phyloP scores from a whole-genome alignment of 2,888 invertebrate species.

The Leucophenga montana region DNA sequence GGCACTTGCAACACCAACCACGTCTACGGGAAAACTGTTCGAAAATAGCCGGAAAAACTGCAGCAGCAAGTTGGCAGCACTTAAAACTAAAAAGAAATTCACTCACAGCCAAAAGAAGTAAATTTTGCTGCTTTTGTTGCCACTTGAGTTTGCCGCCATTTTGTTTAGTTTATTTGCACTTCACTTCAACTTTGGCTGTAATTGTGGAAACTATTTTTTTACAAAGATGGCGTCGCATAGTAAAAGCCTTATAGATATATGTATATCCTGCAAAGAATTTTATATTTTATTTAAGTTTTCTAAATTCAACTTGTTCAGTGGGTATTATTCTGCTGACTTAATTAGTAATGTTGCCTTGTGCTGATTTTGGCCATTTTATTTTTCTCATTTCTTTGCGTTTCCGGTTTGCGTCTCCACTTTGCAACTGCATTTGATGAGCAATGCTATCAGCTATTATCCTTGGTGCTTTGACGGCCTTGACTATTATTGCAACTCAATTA shows the following conservation, averaged over 20 bases:
- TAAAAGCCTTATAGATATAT: constrained; percentile 21
- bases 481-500: constrained; percentile 43
- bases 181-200: constrained; percentile 41
- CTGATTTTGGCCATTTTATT: constrained; percentile 23
- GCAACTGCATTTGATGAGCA: constrained; percentile 41
- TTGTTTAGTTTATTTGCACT: constrained; percentile 56
- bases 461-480: not conserved
- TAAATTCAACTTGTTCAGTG: constrained; percentile 45
- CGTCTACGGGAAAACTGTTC: not conserved
- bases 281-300: constrained; percentile 31
- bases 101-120: no score
- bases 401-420: constrained; percentile 7
- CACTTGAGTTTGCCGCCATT: constrained; percentile 23
- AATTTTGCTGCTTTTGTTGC: no score
- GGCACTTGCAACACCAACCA: no score
- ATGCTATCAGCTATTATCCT: constrained; percentile 26
- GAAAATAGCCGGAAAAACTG: constrained; percentile 8
- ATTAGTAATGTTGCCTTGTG: constrained; percentile 49
- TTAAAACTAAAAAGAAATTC: not conserved
- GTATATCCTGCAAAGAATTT: constrained; percentile 31
- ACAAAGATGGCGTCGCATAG: no score
- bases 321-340: constrained; percentile 55
- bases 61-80: not conserved
- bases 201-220: no score
- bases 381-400: constrained; percentile 7